Conservation (phyloP, 2,113 vertebrate species). For the Geococcyx californianus region DNA sequence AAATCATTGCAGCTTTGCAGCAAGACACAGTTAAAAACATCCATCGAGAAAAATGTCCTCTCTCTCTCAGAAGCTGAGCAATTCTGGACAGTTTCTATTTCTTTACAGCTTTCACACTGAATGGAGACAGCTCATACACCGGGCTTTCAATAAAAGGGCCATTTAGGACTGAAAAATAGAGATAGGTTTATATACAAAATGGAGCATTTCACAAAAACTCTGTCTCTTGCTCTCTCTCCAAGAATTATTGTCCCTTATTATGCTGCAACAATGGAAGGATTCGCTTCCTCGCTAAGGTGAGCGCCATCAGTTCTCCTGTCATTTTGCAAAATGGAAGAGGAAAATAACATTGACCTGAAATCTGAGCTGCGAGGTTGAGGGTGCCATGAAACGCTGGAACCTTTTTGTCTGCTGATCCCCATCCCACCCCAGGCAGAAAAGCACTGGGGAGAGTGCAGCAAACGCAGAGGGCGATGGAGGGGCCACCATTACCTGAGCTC, state of each 20-base stretch:
- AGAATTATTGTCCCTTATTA: slow-evolving; percentile 56
- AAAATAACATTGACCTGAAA: slow-evolving; percentile 37
- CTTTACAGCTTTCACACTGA: background rate
- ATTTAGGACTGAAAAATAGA: slow-evolving; percentile 53
- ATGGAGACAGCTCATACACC: background rate
- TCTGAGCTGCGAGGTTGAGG: background rate
- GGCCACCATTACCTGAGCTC: background rate
- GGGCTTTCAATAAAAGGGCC: slow-evolving; percentile 12
- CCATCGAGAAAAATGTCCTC: rapidly evolving
- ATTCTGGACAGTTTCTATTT: background rate
- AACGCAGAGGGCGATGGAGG: rapidly evolving
- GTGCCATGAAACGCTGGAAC: background rate
- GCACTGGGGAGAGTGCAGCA: background rate
- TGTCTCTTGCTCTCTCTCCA: background rate
- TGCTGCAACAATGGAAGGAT: slow-evolving; percentile 25
- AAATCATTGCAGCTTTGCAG: background rate
- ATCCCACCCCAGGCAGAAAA: rapidly evolving
- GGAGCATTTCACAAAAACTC: slow-evolving; percentile 42
- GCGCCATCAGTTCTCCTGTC: background rate
- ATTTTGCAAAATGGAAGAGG: background rate
- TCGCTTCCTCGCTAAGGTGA: slow-evolving; percentile 27
- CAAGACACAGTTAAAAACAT: background rate
- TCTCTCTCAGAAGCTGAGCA: background rate
- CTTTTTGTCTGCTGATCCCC: background rate
- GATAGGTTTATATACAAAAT: slow-evolving; percentile 40